Evolutionary conservation across 2,888 invertebrate species (phyloP), one percentile per base, ranked within the genome.

Genomic region (Gymnoscelis rufifasciata): DNA sequence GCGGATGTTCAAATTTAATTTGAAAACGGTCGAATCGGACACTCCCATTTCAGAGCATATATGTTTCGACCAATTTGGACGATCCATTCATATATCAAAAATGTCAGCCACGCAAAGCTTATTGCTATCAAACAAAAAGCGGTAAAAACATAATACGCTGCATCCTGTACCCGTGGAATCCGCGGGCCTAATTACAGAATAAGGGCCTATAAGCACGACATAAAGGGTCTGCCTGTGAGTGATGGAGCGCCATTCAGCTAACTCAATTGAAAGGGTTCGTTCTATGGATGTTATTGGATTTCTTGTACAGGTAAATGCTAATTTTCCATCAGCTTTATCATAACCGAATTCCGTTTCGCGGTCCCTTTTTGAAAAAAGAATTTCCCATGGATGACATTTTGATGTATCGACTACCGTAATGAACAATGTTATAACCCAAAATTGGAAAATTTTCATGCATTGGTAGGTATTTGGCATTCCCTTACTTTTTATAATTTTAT

Each of bases 101-200:
- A 37, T 44, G 47, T 26, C 42, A 39, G 37, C 43, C 11, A 28
- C 40, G 40, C 11, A 52, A 14, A 26, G 24, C 38, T 45, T 38
- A 52, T 47, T 52, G 51, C 54, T 59, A 55, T 59, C 44, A 52
- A 54, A 43, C 51, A 54, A 60, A 63, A 68, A 60, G 57, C 57
- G 51, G 66, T 65, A 72, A 70, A 74, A 68, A 61, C 45, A 62
- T 62, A 68, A 68, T 68, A 62, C 57, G 52, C 70, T 51, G 66
- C 78, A 83, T 83, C 83, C 83, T 74, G 81, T 76, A 68, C 70
- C 68, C 64, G 62, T 64, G 64, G 60, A 63, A 71, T 74, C 62
- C 69, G 63, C 62, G 66, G 64, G 68, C 73, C 82, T 83, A 84
- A 84, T 83, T 84, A 82, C 74, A 70, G 64, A 73, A 71, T 69